Percentiles rank a stretch among this genome's conserved stretches.
phyloP scores from a whole-genome alignment of 1,140 invertebrate genomes.

The Drosophila mayri region DNA sequence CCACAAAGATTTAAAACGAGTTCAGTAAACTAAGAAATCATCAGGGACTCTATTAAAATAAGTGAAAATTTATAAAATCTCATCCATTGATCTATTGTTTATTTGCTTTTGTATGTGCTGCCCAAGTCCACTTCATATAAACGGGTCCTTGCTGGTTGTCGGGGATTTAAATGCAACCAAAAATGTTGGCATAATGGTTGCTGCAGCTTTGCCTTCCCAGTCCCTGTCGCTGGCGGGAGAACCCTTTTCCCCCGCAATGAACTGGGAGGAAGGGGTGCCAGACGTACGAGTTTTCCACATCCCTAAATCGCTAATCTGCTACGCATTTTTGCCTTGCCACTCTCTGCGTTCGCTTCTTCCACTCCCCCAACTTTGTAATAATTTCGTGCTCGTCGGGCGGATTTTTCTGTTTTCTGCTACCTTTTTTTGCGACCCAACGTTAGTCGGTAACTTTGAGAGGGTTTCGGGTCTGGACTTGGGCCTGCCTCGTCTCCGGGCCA shows the following conservation, averaged over 20 bases:
- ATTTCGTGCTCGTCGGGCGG: slow-evolving; percentile 49
- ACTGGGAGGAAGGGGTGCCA: slow-evolving; percentile 38
- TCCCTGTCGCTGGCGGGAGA: slow-evolving; percentile 32
- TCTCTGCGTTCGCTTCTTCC: neutral
- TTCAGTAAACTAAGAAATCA: neutral
- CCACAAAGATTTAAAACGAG: neutral
- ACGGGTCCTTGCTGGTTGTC: neutral
- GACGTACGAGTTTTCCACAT: slow-evolving; percentile 82
- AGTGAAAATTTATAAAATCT: no score
- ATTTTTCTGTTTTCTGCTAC: slow-evolving; percentile 31
- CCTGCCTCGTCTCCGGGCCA: neutral
- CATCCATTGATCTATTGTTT: neutral
- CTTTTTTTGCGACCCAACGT: slow-evolving; percentile 64
- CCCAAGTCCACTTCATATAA: neutral
- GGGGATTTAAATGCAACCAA: slow-evolving; percentile 51
- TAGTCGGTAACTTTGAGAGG: slow-evolving; percentile 75
- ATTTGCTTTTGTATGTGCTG: no score
- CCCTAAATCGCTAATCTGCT: slow-evolving; percentile 83
- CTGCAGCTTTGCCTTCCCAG: slow-evolving; percentile 50
- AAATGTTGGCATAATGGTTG: slow-evolving; percentile 45
- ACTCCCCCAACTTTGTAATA: slow-evolving; percentile 55
- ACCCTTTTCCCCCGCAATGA: slow-evolving; percentile 50
- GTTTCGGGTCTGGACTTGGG: slow-evolving; percentile 42
- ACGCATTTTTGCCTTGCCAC: slow-evolving; percentile 77
- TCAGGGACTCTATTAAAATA: neutral